Base-by-base conservation (phyloP, 30 jellyfish, hydroid and myxozoan species). In the Hydra vulgaris region DNA sequence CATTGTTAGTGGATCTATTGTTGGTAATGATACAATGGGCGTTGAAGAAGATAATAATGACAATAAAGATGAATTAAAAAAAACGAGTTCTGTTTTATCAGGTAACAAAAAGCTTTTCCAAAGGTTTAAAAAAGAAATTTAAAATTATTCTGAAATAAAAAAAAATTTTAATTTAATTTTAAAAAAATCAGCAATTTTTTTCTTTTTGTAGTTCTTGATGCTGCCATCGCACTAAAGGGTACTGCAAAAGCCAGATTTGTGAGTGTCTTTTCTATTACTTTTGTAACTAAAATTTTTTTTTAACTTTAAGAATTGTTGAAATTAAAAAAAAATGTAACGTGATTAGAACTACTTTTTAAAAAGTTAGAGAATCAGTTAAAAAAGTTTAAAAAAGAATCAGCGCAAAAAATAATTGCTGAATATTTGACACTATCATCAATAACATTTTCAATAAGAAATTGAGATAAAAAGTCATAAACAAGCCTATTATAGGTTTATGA, bases 61-160 rank as follows among this genome's bases (percentile, higher is more conserved):
- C 20, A 94, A 92, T 22, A 81, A 83, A 16, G 90, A 84, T 79
- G 86, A 90, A 5, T 79, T 92, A 66, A 72, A 90, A 73, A 86
- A 92, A 23, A 83, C 99, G 71, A 94, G 99, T 67, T 94, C 99
- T 0, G 89, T 94, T 7, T 61, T 88, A 18, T 88, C 96, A 56
- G 95, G 99, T 94, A 77, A 20, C 27, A 20, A 20, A 1, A 40
- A 12, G 5, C 61, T 40, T 40, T 40, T 40, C 12, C 61, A 40
- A 40, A 40, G 61, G 61, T 5, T 40, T 40, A 12, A 3, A 40
- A 40, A 40, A 40, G 61, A 40, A 40, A 3, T 40, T 40, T 40
- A 12, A 40, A 5, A 3, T 3, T 40, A 12, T 5, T 40, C 12
- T 40, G 61, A 40, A 3, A 40, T 3, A 40, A 40, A n/a, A n/a